Base-by-base conservation (phyloP, 2,888 invertebrate species). In the Standfussiana lucernea region DNA sequence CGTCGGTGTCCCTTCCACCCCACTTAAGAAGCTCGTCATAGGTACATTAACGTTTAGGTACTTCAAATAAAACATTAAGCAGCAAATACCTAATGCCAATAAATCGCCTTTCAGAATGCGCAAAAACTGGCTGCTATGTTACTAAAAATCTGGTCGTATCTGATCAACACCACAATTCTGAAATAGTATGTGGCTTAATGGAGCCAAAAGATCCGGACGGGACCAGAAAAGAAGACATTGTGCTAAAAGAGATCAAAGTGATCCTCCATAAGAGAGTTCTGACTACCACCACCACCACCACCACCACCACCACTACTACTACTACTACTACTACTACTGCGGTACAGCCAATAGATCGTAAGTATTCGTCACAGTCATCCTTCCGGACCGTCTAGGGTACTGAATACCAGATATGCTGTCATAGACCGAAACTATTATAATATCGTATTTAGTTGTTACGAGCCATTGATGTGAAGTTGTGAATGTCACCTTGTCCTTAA, bases 111-210 rank as follows among this genome's bases (percentile, higher is more conserved):
- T 47, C 79, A 79, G 78, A 1, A 40, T 53, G 68, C 32, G 0
- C 0, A 0, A 0, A 0, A 1, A 0, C 0, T 0, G 0, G 0
- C n/a, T n/a, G 45, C 8, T 0, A 0, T 32, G 0, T 80, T 71
- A 0, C 2, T 18, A 7, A 35, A 42, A 2, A 0, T 13, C 5
- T 68, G 0, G 0, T 4, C 0, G 0, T 56, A 11, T 37, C n/a
- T 42, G 0, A 2, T n/a, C 0, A 59, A 7, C 0, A 24, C 6
- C 2, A 18, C 0, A n/a, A 45, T 35, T 1, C 0, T 42, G 1
- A 10, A 3, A 15, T 1, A 40, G 1, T 21, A 10, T 81, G 84
- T 59, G 10, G 21, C 8, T 21, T 81, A n/a, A 79, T 32, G 50
- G 79, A 28, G 47, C 47, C 5, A 6, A 28, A 2, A 3, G 13